A percentile compares a stretch with the other conserved stretches of the same genome.
Evolutionary conservation across 1,140 invertebrate species (phyloP).

Genomic region (Schmidtea mediterranea): DNA sequence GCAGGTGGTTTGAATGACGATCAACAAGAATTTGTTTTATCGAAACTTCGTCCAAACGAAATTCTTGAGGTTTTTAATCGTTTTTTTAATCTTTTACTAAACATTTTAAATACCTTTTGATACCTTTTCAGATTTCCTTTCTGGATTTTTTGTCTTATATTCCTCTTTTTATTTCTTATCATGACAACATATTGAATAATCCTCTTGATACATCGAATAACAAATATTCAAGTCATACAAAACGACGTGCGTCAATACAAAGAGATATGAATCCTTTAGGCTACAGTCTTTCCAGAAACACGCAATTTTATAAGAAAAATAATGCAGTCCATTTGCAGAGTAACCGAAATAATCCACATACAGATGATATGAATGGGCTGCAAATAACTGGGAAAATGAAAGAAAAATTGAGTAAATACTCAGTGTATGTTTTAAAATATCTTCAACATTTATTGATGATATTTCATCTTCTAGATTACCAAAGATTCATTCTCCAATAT

Average conservation of each 20-base stretch:
- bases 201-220: slow-evolving; percentile 19
- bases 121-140: slow-evolving; percentile 17
- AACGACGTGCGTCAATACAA: slow-evolving; percentile 12
- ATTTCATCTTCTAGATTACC: too few species aligned
- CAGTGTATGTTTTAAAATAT: too few species aligned
- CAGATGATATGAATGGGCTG: too few species aligned
- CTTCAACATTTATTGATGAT: too few species aligned
- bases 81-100: neutral
- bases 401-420: too few species aligned
- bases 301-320: slow-evolving; percentile 1
- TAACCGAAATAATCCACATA: too few species aligned
- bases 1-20: slow-evolving; percentile 22
- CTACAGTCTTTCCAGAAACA: slow-evolving; percentile 6
- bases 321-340: neutral
- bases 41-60: slow-evolving; percentile 16
- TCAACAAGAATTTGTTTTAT: slow-evolving; percentile 22
- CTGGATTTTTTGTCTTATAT: slow-evolving; percentile 24
- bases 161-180: slow-evolving; percentile 22
- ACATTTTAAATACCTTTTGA: neutral
- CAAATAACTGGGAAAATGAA: too few species aligned
- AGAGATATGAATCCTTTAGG: slow-evolving; percentile 22
- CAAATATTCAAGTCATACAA: slow-evolving; percentile 14
- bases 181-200: slow-evolving; percentile 20
- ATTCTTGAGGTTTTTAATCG: slow-evolving; percentile 14
- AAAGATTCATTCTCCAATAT: too few species aligned